Conservation (phyloP, 1,140 invertebrate species). For the Caenorhabditis latens region DNA sequence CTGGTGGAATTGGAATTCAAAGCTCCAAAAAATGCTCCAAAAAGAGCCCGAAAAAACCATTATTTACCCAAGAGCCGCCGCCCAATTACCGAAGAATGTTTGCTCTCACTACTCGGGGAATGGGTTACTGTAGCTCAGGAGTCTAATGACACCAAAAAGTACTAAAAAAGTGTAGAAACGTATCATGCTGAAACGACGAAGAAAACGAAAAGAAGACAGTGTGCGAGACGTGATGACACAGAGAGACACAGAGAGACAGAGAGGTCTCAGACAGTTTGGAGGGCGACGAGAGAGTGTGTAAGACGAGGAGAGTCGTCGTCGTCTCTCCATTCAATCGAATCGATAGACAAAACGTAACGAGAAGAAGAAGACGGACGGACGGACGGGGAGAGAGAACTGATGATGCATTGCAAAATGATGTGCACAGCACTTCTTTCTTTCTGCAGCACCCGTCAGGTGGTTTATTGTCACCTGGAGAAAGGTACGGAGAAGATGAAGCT, state of each 20-base stretch:
- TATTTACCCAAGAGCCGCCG: neutral
- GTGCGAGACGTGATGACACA: neutral
- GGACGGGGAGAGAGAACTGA: neutral
- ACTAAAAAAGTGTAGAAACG: neutral
- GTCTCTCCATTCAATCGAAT: slow-evolving; percentile 37
- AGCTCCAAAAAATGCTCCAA: no score
- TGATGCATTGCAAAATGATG: slow-evolving; percentile 1
- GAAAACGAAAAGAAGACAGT: slow-evolving; percentile 16
- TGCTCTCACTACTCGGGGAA: neutral
- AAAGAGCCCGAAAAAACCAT: neutral
- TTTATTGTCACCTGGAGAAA: neutral
- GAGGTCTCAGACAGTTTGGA: slow-evolving; percentile 34
- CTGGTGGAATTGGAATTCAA: neutral
- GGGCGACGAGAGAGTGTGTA: neutral
- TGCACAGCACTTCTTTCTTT: neutral
- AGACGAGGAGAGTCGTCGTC: neutral
- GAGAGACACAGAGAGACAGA: no score
- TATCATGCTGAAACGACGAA: neutral
- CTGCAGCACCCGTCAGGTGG: neutral
- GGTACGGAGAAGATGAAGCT: no score
- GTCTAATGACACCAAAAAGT: neutral
- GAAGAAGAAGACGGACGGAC: neutral
- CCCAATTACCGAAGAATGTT: neutral
- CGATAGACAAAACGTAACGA: slow-evolving; percentile 1
- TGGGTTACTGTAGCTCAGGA: slow-evolving; percentile 4